Base-by-base conservation (phyloP, 1,140 invertebrate genomes). In the Argopecten irradians region DNA sequence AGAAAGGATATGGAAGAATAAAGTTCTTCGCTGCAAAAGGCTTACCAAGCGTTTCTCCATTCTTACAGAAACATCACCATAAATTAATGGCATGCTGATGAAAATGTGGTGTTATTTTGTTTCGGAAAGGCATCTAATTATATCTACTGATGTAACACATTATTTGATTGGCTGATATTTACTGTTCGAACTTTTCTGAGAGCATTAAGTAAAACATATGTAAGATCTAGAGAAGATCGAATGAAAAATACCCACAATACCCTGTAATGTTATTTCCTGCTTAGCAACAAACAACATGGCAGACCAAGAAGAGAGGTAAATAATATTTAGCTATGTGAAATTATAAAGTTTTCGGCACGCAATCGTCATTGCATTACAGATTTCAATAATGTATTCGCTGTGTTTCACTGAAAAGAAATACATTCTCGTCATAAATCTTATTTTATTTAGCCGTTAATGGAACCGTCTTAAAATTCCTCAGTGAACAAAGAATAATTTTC, bases 211-310 rank as follows among this genome's bases (percentile, higher is more conserved):
- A 19, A 34, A 34, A 28, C 2, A 34, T 35, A 39, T 5, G 16
- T 7, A 84, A 35, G 34, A 28, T 91, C 89, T 88, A 82, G 71
- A 83, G 19, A 43, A 22, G 22, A 86, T 88, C 86, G 33, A 89
- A 88, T 90, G 85, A 86, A 83, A 34, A 82, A 41, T 88, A 84
- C 87, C 92, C 92, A 92, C n/a, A 88, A 91, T 90, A n/a, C 91
- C n/a, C 86, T 87, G 86, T 88, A 88, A 89, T 91, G 87, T 90
- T 92, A 89, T 91, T 92, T 92, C 90, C 91, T 91, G 91, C 91
- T 83, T 92, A 92, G 91, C 91, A 92, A 92, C 91, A 92, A 92
- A 84, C 86, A 90, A 92, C 92, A 93, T 93, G 92, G 92, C 92
- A 83, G 92, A 93, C 85, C 86, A 92, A 88, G 90, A 92, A 82